Conservation (phyloP, 2,797 vertebrate species). For the Lepus oiostolus region DNA sequence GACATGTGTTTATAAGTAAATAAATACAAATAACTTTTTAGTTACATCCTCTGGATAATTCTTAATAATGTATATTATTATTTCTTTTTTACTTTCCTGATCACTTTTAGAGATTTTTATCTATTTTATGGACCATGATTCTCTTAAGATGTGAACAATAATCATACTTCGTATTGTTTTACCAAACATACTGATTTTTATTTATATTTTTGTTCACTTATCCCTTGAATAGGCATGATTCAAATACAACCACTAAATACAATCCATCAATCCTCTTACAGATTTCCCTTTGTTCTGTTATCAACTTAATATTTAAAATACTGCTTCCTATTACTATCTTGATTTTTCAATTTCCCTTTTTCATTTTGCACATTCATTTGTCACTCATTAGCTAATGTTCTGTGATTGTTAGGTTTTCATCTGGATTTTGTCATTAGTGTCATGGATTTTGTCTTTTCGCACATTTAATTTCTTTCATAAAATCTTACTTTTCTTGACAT, state of each 20-base stretch:
- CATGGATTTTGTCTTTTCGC: background rate
- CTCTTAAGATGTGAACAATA: background rate
- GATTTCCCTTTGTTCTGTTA: conserved; percentile 3
- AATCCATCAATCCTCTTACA: background rate
- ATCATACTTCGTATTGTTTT: conserved; percentile 7
- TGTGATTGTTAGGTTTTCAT: background rate
- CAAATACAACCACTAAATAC: background rate
- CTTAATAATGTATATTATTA: conserved; percentile 15
- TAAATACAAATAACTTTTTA: background rate
- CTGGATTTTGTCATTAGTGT: background rate
- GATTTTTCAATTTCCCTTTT: conserved; percentile 19
- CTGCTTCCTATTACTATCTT: background rate
- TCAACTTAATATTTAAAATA: conserved; percentile 58
- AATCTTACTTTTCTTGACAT: conserved; percentile 40
- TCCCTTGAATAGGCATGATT: conserved; percentile 39
- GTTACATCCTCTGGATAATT: background rate
- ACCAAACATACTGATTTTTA: background rate
- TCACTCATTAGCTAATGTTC: background rate
- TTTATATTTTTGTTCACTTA: background rate
- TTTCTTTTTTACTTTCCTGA: conserved; percentile 53
- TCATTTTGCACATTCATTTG: conserved; percentile 1
- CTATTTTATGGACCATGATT: background rate
- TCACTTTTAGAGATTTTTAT: background rate
- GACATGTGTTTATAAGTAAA: background rate
- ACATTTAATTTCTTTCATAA: background rate